A percentile compares a stretch with the other conserved stretches of the same genome.
phyloP scores from a whole-genome alignment of 2,888 invertebrate genomes.

The Drepanosiphum platanoidis region DNA sequence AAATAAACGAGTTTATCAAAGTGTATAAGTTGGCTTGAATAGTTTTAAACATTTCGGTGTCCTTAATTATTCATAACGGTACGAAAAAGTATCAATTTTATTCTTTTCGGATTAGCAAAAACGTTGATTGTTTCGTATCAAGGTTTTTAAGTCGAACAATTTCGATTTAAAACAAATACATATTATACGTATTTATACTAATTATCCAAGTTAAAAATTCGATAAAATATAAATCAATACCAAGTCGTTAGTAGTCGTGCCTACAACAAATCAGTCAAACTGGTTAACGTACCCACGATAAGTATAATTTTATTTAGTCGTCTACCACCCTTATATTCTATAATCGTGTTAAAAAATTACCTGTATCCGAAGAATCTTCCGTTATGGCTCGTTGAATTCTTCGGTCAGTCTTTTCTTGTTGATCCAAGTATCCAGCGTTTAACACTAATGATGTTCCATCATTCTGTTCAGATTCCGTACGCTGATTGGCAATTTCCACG shows the following conservation, averaged over 20 bases:
- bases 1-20: not conserved
- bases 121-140: not conserved
- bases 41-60: not conserved
- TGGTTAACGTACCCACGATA: too few species aligned
- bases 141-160: too few species aligned
- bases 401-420: slow-evolving; percentile 41
- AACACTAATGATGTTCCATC: slow-evolving; percentile 36
- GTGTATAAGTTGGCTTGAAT: not conserved
- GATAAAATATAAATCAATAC: too few species aligned
- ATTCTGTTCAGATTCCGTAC: slow-evolving; percentile 20
- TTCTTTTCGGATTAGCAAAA: not conserved
- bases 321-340: too few species aligned
- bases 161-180: too few species aligned
- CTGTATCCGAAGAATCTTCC: slow-evolving; percentile 63
- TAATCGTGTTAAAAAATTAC: slow-evolving; percentile 3
- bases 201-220: too few species aligned
- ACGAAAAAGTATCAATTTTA: not conserved
- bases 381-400: slow-evolving; percentile 61
- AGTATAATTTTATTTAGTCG: too few species aligned
- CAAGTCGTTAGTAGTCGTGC: too few species aligned
- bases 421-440: slow-evolving; percentile 43
- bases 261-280: too few species aligned
- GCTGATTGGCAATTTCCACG: not conserved
- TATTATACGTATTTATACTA: too few species aligned
- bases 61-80: slow-evolving; percentile 15